Conservation (phyloP, 2,797 vertebrate species). For the Sibirionetta formosa region DNA sequence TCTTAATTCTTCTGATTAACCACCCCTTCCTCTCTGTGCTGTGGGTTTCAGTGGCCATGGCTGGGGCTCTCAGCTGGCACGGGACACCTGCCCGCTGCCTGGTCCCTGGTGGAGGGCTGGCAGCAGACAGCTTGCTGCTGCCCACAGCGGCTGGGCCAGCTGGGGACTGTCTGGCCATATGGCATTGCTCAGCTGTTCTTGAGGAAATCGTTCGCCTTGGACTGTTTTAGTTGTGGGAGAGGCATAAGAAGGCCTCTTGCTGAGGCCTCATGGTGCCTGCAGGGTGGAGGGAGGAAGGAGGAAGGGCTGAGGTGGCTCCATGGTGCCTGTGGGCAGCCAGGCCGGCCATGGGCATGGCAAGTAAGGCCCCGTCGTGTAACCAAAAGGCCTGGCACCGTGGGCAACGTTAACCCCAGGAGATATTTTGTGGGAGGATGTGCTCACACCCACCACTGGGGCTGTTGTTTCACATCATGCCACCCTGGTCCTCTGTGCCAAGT, state of each 20-base stretch:
- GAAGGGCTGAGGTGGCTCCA: not conserved
- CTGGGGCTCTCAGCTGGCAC: not conserved
- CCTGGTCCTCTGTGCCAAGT: not conserved
- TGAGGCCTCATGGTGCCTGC: not conserved
- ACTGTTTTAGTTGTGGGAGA: not conserved
- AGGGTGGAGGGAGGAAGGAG: not conserved
- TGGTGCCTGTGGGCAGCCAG: not conserved
- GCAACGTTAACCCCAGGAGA: not conserved
- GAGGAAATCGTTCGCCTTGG: not conserved
- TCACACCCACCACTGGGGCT: fast-evolving
- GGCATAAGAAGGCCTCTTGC: not conserved
- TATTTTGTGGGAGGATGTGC: not conserved
- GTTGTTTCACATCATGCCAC: not conserved
- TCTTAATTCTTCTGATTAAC: not conserved
- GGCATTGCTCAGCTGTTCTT: not conserved
- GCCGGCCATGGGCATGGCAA: not conserved
- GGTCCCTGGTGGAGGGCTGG: not conserved
- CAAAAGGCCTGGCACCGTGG: not conserved
- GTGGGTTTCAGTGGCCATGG: not conserved
- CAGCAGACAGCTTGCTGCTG: not conserved
- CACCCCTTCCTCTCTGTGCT: not conserved
- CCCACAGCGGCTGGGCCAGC: not conserved
- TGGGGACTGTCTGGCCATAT: not conserved
- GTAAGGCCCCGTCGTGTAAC: not conserved
- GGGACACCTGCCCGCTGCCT: not conserved